These are phyloP conservation scores for Anagrus nilaparvatae DNA, from an alignment of 1,140 invertebrate species.

Conservation along the genomic window DNA sequence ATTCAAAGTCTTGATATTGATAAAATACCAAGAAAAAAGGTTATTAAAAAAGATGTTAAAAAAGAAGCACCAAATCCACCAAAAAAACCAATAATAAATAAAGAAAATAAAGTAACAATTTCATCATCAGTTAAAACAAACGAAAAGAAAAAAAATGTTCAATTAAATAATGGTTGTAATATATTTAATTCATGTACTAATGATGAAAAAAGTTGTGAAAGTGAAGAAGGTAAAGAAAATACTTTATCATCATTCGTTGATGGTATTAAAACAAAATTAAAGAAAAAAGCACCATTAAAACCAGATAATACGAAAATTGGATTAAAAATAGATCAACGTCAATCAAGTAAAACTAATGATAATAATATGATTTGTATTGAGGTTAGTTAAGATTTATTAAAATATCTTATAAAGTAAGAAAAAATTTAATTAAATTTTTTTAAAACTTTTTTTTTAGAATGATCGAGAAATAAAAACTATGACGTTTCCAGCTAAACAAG, in stretches of 20 bases:
- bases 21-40: conserved; percentile 2
- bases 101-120: background rate
- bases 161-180: conserved; percentile 29
- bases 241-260: conserved; percentile 13
- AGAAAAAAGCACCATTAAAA: conserved; percentile 18
- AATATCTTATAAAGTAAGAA: background rate
- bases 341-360: background rate
- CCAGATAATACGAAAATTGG: conserved; percentile 10
- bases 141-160: conserved; percentile 29
- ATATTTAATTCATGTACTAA: conserved; percentile 16
- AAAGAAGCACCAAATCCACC: background rate
- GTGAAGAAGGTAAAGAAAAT: conserved; percentile 1
- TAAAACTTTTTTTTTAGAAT: too few species aligned
- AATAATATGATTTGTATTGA: conserved; percentile 10
- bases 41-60: conserved; percentile 1
- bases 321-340: conserved; percentile 7
- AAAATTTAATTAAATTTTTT: background rate
- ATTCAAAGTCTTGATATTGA: too few species aligned
- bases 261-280: conserved; percentile 13
- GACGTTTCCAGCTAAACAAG: too few species aligned
- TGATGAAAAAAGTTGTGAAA: background rate
- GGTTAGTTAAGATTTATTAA: background rate
- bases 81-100: background rate
- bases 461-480: too few species aligned
- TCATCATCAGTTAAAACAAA: background rate